Evolutionary conservation across 2,888 invertebrate species (phyloP), one percentile per base, ranked within the genome.

Genomic region (Noctua janthe): DNA sequence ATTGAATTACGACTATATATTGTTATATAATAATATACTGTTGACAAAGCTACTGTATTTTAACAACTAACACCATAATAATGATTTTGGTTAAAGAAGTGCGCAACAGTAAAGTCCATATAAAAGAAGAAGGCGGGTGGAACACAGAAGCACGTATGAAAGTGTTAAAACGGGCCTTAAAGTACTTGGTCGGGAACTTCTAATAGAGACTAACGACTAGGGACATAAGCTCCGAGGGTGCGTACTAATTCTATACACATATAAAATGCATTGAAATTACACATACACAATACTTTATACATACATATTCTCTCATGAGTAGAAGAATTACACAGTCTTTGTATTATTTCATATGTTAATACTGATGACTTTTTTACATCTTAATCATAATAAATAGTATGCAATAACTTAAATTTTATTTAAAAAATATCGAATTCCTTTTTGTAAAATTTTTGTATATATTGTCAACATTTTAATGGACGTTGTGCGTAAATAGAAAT

Each of bases 171-270:
- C 91, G 94, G 95, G 93, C 94, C 97, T 97, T 97, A 97, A 92
- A 95, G 92, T 97, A 97, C 94, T 97, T 97, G 97, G 97, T 97
- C 97, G 94, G 96, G 97, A 95, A 93, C 93, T 92, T 94, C 96
- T 96, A 96, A 94, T 94, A 96, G 96, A 96, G 91, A 94, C 95
- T 96, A 96, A 94, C 91, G 90, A 93, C 95, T 96, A 96, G 90
- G 95, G 96, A 96, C 95, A 95, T 96, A 96, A 97, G 97, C 97
- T 97, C 97, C 93, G 91, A 95, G 94, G 96, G 95, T 96, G 97
- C 96, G 92, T 93, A 93, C 95, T 95, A 94, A 91, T 90, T 92
- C 94, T 93, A 94, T 94, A 94, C 92, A 93, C 93, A 93, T 92
- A 92, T 92, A 93, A 93, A 93, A 92, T 91, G 89, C 90, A 91